Percentiles rank a stretch among this genome's conserved stretches.
These are phyloP conservation scores for Camponotus fellah DNA, from an alignment of 2,888 invertebrate species.

Conservation along the genomic window DNA sequence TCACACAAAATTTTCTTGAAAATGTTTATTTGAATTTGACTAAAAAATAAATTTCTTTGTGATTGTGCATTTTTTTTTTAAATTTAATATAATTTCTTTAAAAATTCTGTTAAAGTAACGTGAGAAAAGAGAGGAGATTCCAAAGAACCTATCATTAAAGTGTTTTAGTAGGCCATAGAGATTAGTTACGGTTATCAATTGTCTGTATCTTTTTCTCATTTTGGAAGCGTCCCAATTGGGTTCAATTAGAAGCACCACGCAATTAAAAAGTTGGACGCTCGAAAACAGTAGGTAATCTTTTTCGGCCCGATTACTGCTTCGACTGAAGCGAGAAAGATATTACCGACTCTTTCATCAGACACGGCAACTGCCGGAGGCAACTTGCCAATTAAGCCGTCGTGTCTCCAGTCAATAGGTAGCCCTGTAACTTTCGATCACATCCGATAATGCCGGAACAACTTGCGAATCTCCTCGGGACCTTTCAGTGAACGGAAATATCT, in stretches of 20 bases:
- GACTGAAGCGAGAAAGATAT: slow-evolving; percentile 66
- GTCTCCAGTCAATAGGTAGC: slow-evolving; percentile 35
- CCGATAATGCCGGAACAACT: slow-evolving; percentile 54
- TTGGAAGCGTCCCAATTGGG: slow-evolving; percentile 39
- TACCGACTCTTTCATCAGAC: slow-evolving; percentile 64
- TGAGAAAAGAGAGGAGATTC: neutral
- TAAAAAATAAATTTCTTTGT: neutral
- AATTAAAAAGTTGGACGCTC: slow-evolving; percentile 56
- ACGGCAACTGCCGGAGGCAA: slow-evolving; percentile 53
- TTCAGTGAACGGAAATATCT: slow-evolving; percentile 20
- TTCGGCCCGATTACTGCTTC: slow-evolving; percentile 51
- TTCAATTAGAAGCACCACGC: slow-evolving; percentile 47
- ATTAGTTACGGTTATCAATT: slow-evolving; percentile 16
- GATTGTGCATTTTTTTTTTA: too few relatives aligned
- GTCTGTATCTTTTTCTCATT: slow-evolving; percentile 36
- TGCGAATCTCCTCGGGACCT: slow-evolving; percentile 21
- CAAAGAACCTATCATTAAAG: slow-evolving; percentile 3
- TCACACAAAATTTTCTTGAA: neutral
- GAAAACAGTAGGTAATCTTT: slow-evolving; percentile 48
- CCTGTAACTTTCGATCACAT: slow-evolving; percentile 56
- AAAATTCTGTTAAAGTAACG: neutral
- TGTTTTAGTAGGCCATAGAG: slow-evolving; percentile 12
- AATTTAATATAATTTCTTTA: neutral
- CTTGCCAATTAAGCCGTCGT: slow-evolving; percentile 70
- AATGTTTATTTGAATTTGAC: slow-evolving; percentile 5